Base-by-base conservation (phyloP, 1,140 invertebrate genomes). In the Pseudomyrmex cubaensis region DNA sequence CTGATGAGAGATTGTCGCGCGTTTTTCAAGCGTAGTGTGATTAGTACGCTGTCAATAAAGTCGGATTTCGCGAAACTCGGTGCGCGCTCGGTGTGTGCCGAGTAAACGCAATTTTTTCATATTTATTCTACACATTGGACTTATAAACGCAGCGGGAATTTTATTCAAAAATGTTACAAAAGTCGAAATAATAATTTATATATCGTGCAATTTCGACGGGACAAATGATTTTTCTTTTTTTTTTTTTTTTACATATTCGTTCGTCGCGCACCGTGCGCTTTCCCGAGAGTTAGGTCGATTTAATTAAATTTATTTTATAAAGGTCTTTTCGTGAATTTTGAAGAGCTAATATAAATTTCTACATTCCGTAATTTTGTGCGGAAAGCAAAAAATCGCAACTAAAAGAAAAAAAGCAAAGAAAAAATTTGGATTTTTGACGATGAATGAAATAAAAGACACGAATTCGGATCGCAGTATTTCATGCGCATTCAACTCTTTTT, bases 401-500 rank as follows among this genome's bases (percentile, higher is more conserved):
- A 22, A 22, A 20, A n/a, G n/a, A n/a, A 9, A 3, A 17, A 15
- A 74, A 9, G 25, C 15, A 73, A 57, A 4, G 25, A 59, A 44
- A 15, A 48, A 22, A 7, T 35, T n/a, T 48, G 8, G 9, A 22
- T 48, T 61, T 22, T 61, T 22, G 70, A 73, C 25, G 69, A 56
- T 17, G 54, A 59, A n/a, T 20, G 57, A 74, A 59, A 22, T 15
- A 22, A 4, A 10, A 22, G 56, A 73, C 7, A 9, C 56, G 56
- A 74, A 62, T 56, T 35, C 52, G 35, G 4, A 17, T 70, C 13
- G 56, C 22, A 17, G 56, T 64, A 56, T 17, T n/a, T 10, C 74
- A 5, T n/a, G 8, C 15, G 13, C 13, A 35, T 73, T 25, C 15
- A 13, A 25, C 1, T 44, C 20, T 20, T 35, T 35, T 50, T 10